Evolutionary conservation across 30 jellyfish, hydroid and myxozoan species (phyloP), one percentile per base, ranked within the genome.

Genomic region (Pelagia noctiluca): DNA sequence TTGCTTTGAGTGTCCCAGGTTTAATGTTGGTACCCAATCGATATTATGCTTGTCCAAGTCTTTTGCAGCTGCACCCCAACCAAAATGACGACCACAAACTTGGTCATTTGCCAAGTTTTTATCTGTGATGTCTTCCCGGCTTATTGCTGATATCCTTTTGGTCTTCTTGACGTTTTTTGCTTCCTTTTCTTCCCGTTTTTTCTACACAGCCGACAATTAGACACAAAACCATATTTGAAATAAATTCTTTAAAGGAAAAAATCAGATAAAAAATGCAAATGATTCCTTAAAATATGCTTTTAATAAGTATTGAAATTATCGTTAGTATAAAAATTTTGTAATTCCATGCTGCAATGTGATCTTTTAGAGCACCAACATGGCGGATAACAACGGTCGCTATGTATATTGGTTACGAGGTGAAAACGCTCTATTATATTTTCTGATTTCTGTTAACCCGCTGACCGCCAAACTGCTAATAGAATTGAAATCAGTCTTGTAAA

Each of bases 91-190:
- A 30, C 83, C 74, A 68, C 90, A 80, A 46, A 80, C 90, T 25
- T 76, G 90, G 61, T 42, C 84, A 49, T 66, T 42, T 64, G 83
- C 84, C 84, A 80, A 80, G n/a, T 23, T 63, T 80, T 31, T 64
- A 19, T 80, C 90, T 28, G 82, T 79, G 22, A 79, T 2, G 74
- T 63, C 82, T 26, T 47, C 90, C 74, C 90, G 90, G 82, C 82
- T 79, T 25, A 79, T 62, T 18, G 81, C 90, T 63, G 82, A 34
- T 60, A 79, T 79, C 83, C 82, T 42, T 42, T 37, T 22, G 73
- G 2, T 65, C 75, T 62, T 36, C 82, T 52, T 30, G 62, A 82
- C 16, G 73, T 29, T 12, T 42, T 3, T 35, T n/a, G n/a, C n/a
- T n/a, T 57, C 34, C 21, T 21, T 37, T 57, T 42, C 35, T 70